phyloP scores from a whole-genome alignment of 2,113 vertebrate genomes.

The cattle (Bos taurus) region ARS-UCD2.0 NC_037338.1:11920501-11921000 shows the following conservation, averaged over 20 bases:
- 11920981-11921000: not conserved
- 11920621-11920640: not conserved
- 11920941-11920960: not conserved
- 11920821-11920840: not conserved
- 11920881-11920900: not conserved
- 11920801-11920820: not conserved
- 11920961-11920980: not conserved
- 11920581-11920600: not conserved
- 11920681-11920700: not conserved
- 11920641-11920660: not conserved
- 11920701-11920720: not conserved
- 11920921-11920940: not conserved
- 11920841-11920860: not conserved
- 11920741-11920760: not conserved
- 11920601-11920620: not conserved
- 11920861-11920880: not conserved
- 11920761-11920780: not conserved
- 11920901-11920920: not conserved
- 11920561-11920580: not conserved
- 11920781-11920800: not conserved
- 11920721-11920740: not conserved
- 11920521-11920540: not conserved
- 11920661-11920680: not conserved
- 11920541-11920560: not conserved
- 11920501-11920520: not conserved